Percentiles rank a stretch among this genome's conserved stretches.
Evolutionary conservation across 1,140 invertebrate genomes (phyloP).

Genomic region (Zaprionus tsacasi): DNA sequence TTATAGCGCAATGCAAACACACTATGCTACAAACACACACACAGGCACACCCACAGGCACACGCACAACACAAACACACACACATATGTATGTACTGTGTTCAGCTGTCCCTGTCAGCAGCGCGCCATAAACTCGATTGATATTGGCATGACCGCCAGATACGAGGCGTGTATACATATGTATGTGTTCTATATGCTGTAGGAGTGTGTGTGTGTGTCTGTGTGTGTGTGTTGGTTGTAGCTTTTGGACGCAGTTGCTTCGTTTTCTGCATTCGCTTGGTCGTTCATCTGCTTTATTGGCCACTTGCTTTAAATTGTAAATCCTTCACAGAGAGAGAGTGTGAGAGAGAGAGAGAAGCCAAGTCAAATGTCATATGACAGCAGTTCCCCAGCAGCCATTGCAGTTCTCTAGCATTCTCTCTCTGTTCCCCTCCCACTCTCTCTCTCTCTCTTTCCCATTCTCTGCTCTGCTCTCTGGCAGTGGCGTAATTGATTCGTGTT

Average conservation of each 20-base stretch:
- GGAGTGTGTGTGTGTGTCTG: conserved; percentile 9
- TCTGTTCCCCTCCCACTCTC: conserved; percentile 15
- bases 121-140: conserved; percentile 68
- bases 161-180: conserved; percentile 42
- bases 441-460: conserved; percentile 39
- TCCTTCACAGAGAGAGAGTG: conserved; percentile 67
- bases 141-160: conserved; percentile 68
- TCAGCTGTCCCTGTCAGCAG: conserved; percentile 50
- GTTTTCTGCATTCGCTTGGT: conserved; percentile 46
- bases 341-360: conserved; percentile 63
- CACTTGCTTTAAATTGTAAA: conserved; percentile 83
- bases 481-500: conserved; percentile 82
- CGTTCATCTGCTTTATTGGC: conserved; percentile 81
- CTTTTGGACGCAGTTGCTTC: conserved; percentile 18
- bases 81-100: conserved; percentile 3
- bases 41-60: not conserved
- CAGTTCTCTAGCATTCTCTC: conserved; percentile 19
- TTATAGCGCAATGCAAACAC: conserved; percentile 18
- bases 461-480: conserved; percentile 31
- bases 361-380: conserved; percentile 80
- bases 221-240: not conserved
- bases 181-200: not conserved
- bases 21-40: conserved; percentile 16
- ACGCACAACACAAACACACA: conserved; percentile 7
- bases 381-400: conserved; percentile 36